phyloP scores from a whole-genome alignment of 2,113 vertebrate genomes.

The Nettapus auritus region DNA sequence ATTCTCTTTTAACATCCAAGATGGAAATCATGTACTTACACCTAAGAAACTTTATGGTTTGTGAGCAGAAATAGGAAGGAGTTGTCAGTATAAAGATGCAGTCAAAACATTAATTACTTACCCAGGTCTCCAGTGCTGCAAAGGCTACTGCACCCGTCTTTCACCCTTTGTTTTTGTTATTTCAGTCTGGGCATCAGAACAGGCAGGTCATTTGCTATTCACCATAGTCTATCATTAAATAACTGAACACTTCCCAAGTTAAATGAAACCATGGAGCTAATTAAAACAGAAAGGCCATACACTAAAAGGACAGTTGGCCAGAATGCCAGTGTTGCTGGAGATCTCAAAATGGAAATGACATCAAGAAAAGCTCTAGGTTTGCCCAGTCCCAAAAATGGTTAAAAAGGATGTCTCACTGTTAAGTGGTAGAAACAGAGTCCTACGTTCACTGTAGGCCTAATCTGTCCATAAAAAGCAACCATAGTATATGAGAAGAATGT shows the following conservation, averaged over 20 bases:
- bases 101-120: background rate
- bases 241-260: background rate
- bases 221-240: background rate
- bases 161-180: background rate
- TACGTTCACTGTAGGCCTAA: background rate
- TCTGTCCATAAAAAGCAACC: background rate
- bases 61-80: background rate
- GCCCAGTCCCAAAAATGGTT: background rate
- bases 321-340: background rate
- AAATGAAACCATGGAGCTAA: background rate
- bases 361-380: background rate
- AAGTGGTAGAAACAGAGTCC: background rate
- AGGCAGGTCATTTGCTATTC: background rate
- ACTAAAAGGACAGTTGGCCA: background rate
- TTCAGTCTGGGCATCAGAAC: background rate
- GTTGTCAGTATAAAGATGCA: background rate
- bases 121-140: background rate
- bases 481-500: background rate
- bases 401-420: background rate
- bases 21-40: background rate
- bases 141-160: background rate
- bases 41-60: background rate
- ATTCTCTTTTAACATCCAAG: background rate
- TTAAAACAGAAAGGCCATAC: background rate
- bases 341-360: background rate